These are phyloP conservation scores for Aegotheles bennettii DNA, from an alignment of 2,113 vertebrate genomes.

Conservation along the genomic window DNA sequence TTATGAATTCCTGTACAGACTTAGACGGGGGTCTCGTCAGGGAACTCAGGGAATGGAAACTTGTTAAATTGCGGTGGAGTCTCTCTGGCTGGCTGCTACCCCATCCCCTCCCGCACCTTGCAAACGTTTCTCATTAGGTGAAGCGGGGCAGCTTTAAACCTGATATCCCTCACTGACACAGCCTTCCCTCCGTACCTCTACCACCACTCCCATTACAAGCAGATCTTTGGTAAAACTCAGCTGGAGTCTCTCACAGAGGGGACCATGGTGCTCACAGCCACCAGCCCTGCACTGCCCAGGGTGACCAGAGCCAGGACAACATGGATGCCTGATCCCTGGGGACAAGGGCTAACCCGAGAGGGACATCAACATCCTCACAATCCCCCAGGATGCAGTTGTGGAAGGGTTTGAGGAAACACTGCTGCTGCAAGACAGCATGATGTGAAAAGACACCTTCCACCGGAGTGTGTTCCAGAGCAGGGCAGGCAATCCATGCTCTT, in stretches of 20 bases:
- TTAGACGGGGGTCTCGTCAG: constrained; percentile 56
- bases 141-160: not conserved
- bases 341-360: not conserved
- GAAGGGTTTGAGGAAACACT: not conserved
- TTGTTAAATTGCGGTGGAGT: constrained; percentile 42
- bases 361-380: not conserved
- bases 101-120: constrained; percentile 1
- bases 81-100: constrained; percentile 34
- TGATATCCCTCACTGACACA: not conserved
- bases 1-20: constrained; percentile 60
- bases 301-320: not conserved
- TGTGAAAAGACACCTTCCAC: not conserved
- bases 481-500: not conserved
- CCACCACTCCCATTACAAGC: not conserved
- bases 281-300: not conserved
- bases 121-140: not conserved
- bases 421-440: not conserved
- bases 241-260: not conserved
- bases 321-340: not conserved
- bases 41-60: constrained; percentile 52
- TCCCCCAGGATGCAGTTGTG: not conserved
- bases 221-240: not conserved
- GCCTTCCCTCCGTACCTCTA: not conserved
- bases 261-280: not conserved
- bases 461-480: accelerated